Conservation (phyloP, 2,888 invertebrate species). For the Drosophila longiperda region DNA sequence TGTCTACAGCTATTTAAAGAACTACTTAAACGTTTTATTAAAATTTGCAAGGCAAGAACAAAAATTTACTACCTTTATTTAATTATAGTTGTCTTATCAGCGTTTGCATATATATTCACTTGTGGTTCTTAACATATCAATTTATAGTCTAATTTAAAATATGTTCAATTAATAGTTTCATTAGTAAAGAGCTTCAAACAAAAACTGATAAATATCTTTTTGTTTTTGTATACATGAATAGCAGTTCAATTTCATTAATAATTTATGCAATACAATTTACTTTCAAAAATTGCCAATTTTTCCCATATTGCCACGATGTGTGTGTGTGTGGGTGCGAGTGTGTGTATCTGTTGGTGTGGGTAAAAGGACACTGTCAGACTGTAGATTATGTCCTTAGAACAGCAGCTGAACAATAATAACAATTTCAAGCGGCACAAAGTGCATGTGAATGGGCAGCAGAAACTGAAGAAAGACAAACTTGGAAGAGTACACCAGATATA, state of each 20-base stretch:
- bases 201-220: background rate
- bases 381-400: conserved; percentile 44
- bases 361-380: conserved; percentile 23
- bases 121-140: background rate
- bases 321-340: background rate
- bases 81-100: background rate
- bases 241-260: background rate
- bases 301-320: conserved; percentile 10
- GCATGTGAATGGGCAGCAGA: conserved; percentile 37
- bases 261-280: background rate
- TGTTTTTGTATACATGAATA: background rate
- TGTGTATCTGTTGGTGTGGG: background rate
- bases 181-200: background rate
- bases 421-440: conserved; percentile 49
- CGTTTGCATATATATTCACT: background rate
- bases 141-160: background rate
- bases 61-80: background rate
- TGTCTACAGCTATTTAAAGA: background rate
- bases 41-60: background rate
- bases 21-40: background rate
- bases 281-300: background rate
- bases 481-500: conserved; percentile 36
- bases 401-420: conserved; percentile 58
- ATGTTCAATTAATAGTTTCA: background rate
- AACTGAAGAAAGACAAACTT: conserved; percentile 35